These are phyloP conservation scores for Drosophila mimetica DNA, from an alignment of 2,888 invertebrate species.

Conservation along the genomic window DNA sequence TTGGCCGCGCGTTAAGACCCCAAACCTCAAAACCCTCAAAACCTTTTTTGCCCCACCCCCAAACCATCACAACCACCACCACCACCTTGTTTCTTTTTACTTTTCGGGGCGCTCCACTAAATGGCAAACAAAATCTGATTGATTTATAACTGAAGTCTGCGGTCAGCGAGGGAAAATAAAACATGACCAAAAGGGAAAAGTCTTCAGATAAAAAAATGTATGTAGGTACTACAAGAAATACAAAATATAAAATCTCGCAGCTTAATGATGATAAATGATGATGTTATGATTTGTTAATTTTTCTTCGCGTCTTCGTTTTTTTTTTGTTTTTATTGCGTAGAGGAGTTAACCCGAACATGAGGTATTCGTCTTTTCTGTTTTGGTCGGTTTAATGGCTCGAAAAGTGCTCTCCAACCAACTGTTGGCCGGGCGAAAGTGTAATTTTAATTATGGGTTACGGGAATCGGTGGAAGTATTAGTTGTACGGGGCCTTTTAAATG, in stretches of 20 bases:
- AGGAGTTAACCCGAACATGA: conserved; percentile 44
- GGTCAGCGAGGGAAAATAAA: conserved; percentile 28
- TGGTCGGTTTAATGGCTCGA: conserved; percentile 44
- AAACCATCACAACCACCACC: conserved; percentile 1
- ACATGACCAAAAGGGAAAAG: conserved; percentile 10
- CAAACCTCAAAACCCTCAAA: conserved; percentile 24
- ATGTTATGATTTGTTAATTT: conserved; percentile 81
- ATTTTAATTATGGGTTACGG: conserved; percentile 52
- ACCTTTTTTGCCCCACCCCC: conserved; percentile 16
- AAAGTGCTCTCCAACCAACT: conserved; percentile 2
- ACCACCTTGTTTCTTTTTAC: background rate
- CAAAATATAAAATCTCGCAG: conserved; percentile 46
- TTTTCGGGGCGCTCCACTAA: conserved; percentile 42
- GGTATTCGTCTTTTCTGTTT: conserved; percentile 20
- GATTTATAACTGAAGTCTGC: conserved; percentile 77
- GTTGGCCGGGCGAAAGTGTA: conserved; percentile 53
- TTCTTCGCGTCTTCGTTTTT: conserved; percentile 53
- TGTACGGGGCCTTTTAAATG: conserved; percentile 2
- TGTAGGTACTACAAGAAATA: conserved; percentile 18
- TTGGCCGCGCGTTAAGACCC: conserved; percentile 44
- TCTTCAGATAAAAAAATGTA: background rate
- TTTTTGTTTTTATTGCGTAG: conserved; percentile 57
- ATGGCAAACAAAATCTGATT: conserved; percentile 77
- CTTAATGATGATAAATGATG: conserved; percentile 82
- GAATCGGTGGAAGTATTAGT: conserved; percentile 10